Base-by-base conservation (phyloP, 2,113 vertebrate genomes). In the Corvus hawaiiensis region DNA sequence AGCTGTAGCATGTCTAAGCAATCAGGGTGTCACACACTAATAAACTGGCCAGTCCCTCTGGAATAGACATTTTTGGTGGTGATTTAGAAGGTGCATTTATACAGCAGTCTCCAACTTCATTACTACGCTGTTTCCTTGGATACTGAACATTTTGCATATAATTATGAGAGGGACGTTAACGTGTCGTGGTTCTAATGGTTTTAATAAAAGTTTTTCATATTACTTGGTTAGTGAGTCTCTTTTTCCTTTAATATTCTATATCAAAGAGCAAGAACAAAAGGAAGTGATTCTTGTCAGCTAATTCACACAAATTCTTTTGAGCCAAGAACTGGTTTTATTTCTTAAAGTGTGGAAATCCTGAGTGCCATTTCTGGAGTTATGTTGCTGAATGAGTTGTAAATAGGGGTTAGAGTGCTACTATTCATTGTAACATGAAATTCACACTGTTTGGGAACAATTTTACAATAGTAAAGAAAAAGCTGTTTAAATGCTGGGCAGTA, bases 401-500 rank as follows among this genome's bases (percentile, higher is more conserved):
- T 93, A 90, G 87, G 86, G 94, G 62, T 79, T 75, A 91, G 91
- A 84, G 92, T 84, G 94, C 83, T 94, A 87, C 96, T 94, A 76
- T 95, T 96, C 96, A 94, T 84, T 87, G 80, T 72, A 93, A 74
- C 83, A 79, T 92, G 83, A 72, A 93, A 92, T 97, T 96, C 90
- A 90, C 92, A 92, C 90, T 97, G 90, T 95, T 97, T 96, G 92
- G 76, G 90, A 96, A 91, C 93, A 96, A 81, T 78, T 87, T 96
- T 92, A 95, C 93, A 95, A 86, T 93, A 95, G 79, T 63, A 81
- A 78, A 84, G 84, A 49, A 87, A 96, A 97, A 96, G 92, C 96
- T 96, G 92, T 96, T 95, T 95, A 84, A 94, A 90, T 95, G 90
- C 93, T 92, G 92, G 93, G 92, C 88, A 92, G 88, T 94, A 96